Conservation (phyloP, 2,888 invertebrate species). For the Agonopterix arenella region DNA sequence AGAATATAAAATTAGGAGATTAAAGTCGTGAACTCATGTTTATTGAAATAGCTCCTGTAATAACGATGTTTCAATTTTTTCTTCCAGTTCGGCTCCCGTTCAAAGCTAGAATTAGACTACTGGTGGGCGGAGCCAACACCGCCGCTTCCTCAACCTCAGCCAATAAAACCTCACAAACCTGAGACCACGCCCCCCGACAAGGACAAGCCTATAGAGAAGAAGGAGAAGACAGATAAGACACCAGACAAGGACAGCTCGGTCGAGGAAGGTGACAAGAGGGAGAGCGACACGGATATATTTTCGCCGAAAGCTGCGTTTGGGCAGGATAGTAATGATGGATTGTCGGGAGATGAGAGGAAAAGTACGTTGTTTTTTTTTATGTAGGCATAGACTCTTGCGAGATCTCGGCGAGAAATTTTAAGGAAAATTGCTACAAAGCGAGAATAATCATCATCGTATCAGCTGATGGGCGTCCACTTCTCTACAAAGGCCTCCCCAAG, state of each 20-base stretch:
- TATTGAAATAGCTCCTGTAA: too few relatives aligned
- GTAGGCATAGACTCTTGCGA: too few relatives aligned
- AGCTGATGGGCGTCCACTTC: too few relatives aligned
- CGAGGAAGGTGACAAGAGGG: constrained; percentile 45
- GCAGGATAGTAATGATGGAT: constrained; percentile 66
- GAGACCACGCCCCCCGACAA: constrained; percentile 14
- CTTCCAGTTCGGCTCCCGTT: constrained; percentile 83
- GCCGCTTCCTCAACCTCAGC: constrained; percentile 33
- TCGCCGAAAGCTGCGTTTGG: constrained; percentile 59
- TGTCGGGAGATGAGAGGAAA: constrained; percentile 66
- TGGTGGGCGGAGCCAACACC: constrained; percentile 82
- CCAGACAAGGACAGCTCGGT: constrained; percentile 43
- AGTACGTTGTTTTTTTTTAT: constrained; percentile 24
- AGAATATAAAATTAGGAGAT: too few relatives aligned
- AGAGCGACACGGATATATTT: constrained; percentile 53
- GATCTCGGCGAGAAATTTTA: too few relatives aligned
- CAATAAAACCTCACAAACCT: neutral
- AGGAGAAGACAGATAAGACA: constrained; percentile 31
- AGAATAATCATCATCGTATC: too few relatives aligned
- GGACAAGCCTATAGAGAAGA: constrained; percentile 15
- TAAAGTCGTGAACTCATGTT: too few relatives aligned
- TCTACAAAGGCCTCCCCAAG: too few relatives aligned
- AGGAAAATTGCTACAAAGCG: too few relatives aligned
- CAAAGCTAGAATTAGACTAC: constrained; percentile 86
- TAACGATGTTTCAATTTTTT: constrained; percentile 1